A percentile compares a stretch with the other conserved stretches of the same genome.
Conservation (phyloP, 2,888 invertebrate species). For the Drosophila subsilvestris region DNA sequence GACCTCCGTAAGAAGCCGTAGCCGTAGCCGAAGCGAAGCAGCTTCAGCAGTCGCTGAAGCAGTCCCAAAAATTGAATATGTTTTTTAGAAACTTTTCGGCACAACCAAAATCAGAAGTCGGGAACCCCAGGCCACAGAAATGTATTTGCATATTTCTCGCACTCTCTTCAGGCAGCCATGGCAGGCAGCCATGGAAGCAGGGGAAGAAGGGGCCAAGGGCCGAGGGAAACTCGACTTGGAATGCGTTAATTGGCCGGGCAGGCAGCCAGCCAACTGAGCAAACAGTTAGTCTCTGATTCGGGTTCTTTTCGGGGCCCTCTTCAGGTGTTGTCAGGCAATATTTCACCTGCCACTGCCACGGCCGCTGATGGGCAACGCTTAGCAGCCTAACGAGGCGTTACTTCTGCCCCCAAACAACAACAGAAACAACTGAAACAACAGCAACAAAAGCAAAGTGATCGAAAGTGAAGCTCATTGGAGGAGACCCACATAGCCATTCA, state of each 20-base stretch:
- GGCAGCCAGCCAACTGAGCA: conserved; percentile 46
- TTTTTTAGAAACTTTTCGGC: conserved; percentile 68
- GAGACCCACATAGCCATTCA: conserved; percentile 37
- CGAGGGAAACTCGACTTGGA: conserved; percentile 46
- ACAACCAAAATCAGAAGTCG: conserved; percentile 58
- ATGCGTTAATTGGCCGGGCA: conserved; percentile 73
- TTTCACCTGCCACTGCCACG: conserved; percentile 28
- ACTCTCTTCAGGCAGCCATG: neutral
- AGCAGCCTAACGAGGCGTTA: conserved; percentile 48
- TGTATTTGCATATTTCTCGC: conserved; percentile 61
- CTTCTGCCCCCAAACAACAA: conserved; percentile 12
- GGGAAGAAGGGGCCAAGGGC: neutral
- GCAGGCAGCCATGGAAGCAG: neutral
- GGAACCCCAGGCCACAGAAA: conserved; percentile 48
- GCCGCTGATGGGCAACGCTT: conserved; percentile 42
- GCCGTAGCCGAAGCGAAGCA: conserved; percentile 10
- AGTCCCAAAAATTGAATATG: conserved; percentile 38
- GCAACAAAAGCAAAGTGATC: conserved; percentile 13
- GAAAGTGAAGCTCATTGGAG: conserved; percentile 43
- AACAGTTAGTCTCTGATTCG: conserved; percentile 3
- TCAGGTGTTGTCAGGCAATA: conserved; percentile 38
- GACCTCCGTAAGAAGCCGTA: conserved; percentile 47
- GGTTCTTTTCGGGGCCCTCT: conserved; percentile 16
- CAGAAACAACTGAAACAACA: neutral
- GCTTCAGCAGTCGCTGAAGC: too few species aligned